Evolutionary conservation across 2,797 vertebrate species (phyloP).

Genomic region (Protonibea diacanthus): DNA sequence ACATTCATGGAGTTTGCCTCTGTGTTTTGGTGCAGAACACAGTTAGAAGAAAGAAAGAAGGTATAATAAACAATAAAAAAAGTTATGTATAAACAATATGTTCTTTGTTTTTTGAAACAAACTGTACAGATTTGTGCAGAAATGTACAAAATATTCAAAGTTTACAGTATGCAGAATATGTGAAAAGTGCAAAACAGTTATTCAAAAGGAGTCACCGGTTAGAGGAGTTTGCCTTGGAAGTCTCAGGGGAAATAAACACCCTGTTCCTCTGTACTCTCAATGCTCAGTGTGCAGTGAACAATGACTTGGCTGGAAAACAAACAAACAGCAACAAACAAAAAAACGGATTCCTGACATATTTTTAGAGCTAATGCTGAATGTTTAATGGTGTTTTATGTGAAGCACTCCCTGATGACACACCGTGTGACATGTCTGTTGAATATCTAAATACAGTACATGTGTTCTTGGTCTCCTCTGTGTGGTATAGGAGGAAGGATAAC

Average conservation of each 20-base stretch:
- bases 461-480: constrained; percentile 21
- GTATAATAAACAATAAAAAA: too few relatives aligned
- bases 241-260: background rate
- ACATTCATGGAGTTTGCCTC: too few relatives aligned
- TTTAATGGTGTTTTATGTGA: constrained; percentile 39
- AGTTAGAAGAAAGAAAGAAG: too few relatives aligned
- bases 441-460: constrained; percentile 22
- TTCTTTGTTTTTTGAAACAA: too few relatives aligned
- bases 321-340: too few relatives aligned
- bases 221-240: background rate
- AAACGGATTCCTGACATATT: background rate
- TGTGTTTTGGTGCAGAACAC: too few relatives aligned
- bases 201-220: too few relatives aligned
- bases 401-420: background rate
- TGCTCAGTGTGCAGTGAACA: background rate
- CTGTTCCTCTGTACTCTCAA: background rate
- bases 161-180: too few relatives aligned
- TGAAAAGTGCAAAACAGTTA: too few relatives aligned
- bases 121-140: too few relatives aligned
- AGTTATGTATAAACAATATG: too few relatives aligned
- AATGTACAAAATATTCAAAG: too few relatives aligned
- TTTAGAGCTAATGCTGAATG: constrained; percentile 24
- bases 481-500: constrained; percentile 2
- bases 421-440: constrained; percentile 26
- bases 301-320: background rate